Conservation (phyloP, 1,140 invertebrate species). For the Trichomalopsis sarcophagae region DNA sequence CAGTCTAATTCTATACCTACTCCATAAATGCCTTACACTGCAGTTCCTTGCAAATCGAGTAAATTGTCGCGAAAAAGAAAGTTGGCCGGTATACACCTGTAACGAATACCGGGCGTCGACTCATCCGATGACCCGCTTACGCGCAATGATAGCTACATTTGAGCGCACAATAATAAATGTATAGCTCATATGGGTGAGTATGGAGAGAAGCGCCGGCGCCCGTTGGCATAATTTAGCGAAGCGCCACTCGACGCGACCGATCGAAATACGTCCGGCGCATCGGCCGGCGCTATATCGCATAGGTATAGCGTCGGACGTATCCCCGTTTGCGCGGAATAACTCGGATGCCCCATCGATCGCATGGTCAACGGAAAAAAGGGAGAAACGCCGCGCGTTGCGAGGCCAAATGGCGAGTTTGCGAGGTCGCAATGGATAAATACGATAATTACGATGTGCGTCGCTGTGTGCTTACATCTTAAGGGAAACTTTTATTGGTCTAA, state of each 20-base stretch:
- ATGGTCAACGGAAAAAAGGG: not conserved
- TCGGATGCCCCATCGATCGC: slow-evolving; percentile 41
- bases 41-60: no score
- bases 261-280: not conserved
- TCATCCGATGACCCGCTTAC: not conserved
- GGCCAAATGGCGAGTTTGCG: not conserved
- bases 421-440: not conserved
- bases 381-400: not conserved
- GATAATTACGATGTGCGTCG: not conserved
- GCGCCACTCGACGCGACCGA: not conserved
- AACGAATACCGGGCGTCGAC: slow-evolving; percentile 12
- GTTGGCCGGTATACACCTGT: not conserved
- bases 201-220: not conserved
- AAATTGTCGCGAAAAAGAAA: not conserved
- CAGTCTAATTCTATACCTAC: no score
- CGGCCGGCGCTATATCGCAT: not conserved
- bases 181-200: not conserved
- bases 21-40: no score
- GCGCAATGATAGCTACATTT: not conserved
- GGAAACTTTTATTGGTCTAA: no score
- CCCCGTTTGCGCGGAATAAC: slow-evolving; percentile 34
- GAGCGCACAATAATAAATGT: not conserved
- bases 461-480: not conserved
- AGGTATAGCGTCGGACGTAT: not conserved
- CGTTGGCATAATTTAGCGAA: not conserved